Percentiles rank a stretch among this genome's conserved stretches.
These are phyloP conservation scores for Andrena chrysosceles DNA, from an alignment of 2,888 invertebrate genomes.

Conservation along the genomic window DNA sequence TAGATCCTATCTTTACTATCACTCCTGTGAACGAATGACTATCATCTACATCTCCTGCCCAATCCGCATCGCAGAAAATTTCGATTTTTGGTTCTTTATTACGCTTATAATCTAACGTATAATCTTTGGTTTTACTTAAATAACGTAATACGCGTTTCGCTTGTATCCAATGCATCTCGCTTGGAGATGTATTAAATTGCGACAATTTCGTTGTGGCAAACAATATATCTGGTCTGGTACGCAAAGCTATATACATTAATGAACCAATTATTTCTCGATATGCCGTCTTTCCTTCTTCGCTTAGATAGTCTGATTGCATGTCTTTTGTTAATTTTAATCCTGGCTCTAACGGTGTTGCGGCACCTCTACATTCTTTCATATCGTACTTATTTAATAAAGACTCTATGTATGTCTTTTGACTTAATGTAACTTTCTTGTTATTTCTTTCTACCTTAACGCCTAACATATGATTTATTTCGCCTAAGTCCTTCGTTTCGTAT, in stretches of 20 bases:
- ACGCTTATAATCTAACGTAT: not conserved
- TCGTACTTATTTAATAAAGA: not conserved
- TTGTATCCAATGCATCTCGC: not conserved
- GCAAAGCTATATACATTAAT: not conserved
- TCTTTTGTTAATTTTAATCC: not conserved
- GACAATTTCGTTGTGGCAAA: constrained; percentile 15
- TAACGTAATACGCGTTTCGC: constrained; percentile 14
- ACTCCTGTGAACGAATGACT: constrained; percentile 17
- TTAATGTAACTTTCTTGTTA: not conserved
- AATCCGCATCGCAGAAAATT: constrained; percentile 33
- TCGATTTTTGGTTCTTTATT: not conserved
- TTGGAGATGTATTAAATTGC: constrained; percentile 5
- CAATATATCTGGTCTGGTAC: constrained; percentile 6
- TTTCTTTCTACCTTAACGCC: constrained; percentile 18
- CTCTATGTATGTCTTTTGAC: not conserved
- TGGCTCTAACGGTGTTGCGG: constrained; percentile 10
- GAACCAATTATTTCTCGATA: constrained; percentile 8
- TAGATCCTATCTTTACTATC: constrained; percentile 17
- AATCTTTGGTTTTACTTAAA: constrained; percentile 3
- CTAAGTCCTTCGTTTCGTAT: constrained; percentile 11
- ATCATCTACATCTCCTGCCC: constrained; percentile 38
- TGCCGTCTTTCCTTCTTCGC: not conserved
- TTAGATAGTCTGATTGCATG: not conserved
- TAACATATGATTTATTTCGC: constrained; percentile 8
- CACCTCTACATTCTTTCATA: constrained; percentile 18